Base-by-base conservation (phyloP, 2,888 invertebrate genomes). In the Pandemis heparana region DNA sequence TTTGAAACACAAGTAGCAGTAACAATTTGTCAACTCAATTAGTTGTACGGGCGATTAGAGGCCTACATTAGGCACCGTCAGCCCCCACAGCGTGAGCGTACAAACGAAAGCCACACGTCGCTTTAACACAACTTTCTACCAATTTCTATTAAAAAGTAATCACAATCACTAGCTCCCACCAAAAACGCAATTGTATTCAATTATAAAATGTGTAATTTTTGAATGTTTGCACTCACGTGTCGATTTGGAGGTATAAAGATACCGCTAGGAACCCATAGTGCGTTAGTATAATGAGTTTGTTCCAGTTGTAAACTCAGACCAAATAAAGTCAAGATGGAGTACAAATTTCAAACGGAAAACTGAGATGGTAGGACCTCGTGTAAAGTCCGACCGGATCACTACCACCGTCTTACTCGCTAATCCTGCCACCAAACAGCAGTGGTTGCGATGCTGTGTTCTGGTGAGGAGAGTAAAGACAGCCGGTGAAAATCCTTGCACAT, bases 141-240 rank as follows among this genome's bases (percentile, higher is more conserved):
- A 9, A 65, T 65, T 73, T 64, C 63, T 69, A 73, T 73, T 73
- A 73, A 67, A 69, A 69, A 73, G 59, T 73, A 68, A 69, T 73
- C 73, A 73, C 16, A 68, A 69, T 73, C 73, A 73, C 16, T 38
- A 43, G 41, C 41, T 16, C 1, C n/a, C 8, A 16, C 60, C 51
- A 51, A 71, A 71, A 53, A 59, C 59, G 56, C 46, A 48, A 65
- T 71, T 71, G 16, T 53, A 64, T 46, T 41, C 46, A 41, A 71
- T 46, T 16, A 51, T 61, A 48, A 60, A 66, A 66, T 71, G 46
- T 59, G 64, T 39, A 65, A 48, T 71, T 66, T 46, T 41, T 38
- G 12, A 60, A 46, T 48, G 60, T 43, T 66, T 7, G 41, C 62
- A 41, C 41, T 38, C 61, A 67, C 41, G 65, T 71, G 65, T 60